phyloP scores from a whole-genome alignment of 1,140 invertebrate species.

The Zaprionus davidi region DNA sequence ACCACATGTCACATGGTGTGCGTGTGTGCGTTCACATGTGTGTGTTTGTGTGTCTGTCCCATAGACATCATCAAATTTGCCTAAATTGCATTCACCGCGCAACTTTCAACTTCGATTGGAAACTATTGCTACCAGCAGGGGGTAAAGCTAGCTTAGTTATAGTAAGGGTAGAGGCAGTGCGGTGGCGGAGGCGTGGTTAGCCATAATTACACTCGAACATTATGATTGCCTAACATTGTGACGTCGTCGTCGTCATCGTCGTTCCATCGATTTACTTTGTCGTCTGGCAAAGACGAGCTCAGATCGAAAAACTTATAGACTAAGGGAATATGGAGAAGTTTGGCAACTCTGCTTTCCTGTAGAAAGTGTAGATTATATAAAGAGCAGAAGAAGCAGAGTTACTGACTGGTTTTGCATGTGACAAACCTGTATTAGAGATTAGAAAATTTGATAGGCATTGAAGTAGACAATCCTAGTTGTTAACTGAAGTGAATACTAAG shows the following conservation, averaged over 20 bases:
- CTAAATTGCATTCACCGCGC: constrained; percentile 64
- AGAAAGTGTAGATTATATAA: neutral
- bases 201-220: neutral
- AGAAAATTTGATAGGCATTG: too few relatives aligned
- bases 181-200: neutral
- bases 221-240: neutral
- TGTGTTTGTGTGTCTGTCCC: constrained; percentile 31
- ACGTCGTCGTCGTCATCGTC: neutral
- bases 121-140: constrained; percentile 36
- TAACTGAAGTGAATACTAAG: too few relatives aligned
- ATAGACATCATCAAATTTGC: constrained; percentile 70
- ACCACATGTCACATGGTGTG: constrained; percentile 39
- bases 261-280: neutral
- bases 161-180: neutral
- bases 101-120: constrained; percentile 55
- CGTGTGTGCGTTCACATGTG: constrained; percentile 5
- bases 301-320: constrained; percentile 2
- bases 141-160: neutral
- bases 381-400: too few relatives aligned
- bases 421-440: too few relatives aligned
- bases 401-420: too few relatives aligned
- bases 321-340: neutral
- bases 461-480: too few relatives aligned
- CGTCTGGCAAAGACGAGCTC: neutral
- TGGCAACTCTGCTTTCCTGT: neutral